A percentile compares a stretch with the other conserved stretches of the same genome.
phyloP scores from a whole-genome alignment of 2,888 invertebrate genomes.

The Lochmaea capreae region DNA sequence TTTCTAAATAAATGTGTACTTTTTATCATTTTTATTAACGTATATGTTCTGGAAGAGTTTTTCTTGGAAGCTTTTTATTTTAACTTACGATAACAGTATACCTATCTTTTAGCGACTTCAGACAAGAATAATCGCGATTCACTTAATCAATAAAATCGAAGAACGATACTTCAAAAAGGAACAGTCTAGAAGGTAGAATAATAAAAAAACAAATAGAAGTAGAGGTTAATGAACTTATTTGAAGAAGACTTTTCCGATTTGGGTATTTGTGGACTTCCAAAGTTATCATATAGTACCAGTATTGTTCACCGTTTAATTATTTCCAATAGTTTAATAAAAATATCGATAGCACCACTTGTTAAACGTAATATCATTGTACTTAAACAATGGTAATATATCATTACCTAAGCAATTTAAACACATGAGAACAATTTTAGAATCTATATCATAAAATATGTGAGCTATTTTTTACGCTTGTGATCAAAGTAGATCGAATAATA shows the following conservation, averaged over 20 bases:
- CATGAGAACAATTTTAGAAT: constrained; percentile 24
- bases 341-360: constrained; percentile 22
- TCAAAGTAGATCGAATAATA: constrained; percentile 29
- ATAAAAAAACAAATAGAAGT: neutral
- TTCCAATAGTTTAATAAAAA: constrained; percentile 25
- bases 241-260: constrained; percentile 15
- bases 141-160: constrained; percentile 29
- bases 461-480: constrained; percentile 57
- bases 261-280: constrained; percentile 54
- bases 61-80: neutral
- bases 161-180: constrained; percentile 41
- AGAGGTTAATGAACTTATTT: too few relatives aligned
- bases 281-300: constrained; percentile 53
- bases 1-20: too few relatives aligned
- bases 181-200: constrained; percentile 31
- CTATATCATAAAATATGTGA: constrained; percentile 41
- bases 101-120: constrained; percentile 22
- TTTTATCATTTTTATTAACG: too few relatives aligned
- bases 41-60: too few relatives aligned
- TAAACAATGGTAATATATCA: too few relatives aligned
- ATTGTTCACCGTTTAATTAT: constrained; percentile 43
- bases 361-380: too few relatives aligned
- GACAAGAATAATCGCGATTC: constrained; percentile 30
- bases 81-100: constrained; percentile 38
- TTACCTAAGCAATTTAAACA: constrained; percentile 31